Conservation (phyloP, 2,888 invertebrate genomes). For the Tenthredo livida region DNA sequence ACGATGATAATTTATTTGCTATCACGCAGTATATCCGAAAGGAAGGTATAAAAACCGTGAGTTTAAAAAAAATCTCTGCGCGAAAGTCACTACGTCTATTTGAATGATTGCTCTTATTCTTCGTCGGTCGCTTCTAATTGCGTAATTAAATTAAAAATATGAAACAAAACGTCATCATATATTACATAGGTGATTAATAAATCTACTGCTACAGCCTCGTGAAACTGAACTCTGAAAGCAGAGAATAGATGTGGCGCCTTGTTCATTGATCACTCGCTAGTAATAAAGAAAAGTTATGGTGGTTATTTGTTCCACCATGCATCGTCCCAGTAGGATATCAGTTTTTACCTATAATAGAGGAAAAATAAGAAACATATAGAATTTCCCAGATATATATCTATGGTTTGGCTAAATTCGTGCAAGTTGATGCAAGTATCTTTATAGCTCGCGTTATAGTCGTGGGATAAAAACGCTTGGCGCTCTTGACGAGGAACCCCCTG, state of each 20-base stretch:
- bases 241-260: background rate
- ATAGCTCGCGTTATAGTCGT: background rate
- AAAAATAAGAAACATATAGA: background rate
- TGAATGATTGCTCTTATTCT: too few relatives aligned
- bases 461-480: background rate
- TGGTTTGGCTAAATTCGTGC: background rate
- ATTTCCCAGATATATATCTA: background rate
- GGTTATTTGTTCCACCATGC: conserved; percentile 13
- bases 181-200: background rate
- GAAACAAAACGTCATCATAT: background rate
- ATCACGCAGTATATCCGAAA: background rate
- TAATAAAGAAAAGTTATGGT: conserved; percentile 22
- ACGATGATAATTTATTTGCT: conserved; percentile 40
- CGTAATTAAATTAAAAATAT: background rate
- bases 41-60: too few relatives aligned
- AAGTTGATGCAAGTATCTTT: background rate
- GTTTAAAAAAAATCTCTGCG: too few relatives aligned
- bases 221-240: background rate
- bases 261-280: background rate
- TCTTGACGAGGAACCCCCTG: background rate
- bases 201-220: background rate
- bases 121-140: too few relatives aligned
- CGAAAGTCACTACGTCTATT: too few relatives aligned
- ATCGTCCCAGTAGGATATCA: conserved; percentile 2
- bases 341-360: background rate